These are phyloP conservation scores for Amphiprion ocellaris DNA, from an alignment of 2,113 vertebrate genomes.

Conservation along the genomic window DNA sequence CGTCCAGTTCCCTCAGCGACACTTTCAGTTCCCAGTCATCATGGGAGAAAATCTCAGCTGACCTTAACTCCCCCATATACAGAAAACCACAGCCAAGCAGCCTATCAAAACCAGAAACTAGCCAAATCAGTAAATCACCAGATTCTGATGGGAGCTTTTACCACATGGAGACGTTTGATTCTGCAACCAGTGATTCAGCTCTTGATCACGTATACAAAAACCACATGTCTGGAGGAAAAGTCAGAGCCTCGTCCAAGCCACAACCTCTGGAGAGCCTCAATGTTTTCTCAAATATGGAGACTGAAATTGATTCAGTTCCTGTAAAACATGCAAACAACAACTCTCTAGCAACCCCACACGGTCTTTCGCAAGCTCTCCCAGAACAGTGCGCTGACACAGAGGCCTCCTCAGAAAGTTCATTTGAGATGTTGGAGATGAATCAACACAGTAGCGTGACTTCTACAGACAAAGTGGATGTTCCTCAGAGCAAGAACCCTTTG, in stretches of 20 bases:
- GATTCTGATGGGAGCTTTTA: slow-evolving; percentile 56
- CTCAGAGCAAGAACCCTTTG: slow-evolving; percentile 48
- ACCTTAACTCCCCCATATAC: slow-evolving; percentile 18
- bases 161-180: slow-evolving; percentile 46
- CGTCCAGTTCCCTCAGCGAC: slow-evolving; percentile 61
- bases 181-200: slow-evolving; percentile 18
- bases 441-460: neutral
- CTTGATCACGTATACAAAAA: neutral
- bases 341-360: slow-evolving; percentile 3
- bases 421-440: slow-evolving; percentile 58
- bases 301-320: slow-evolving; percentile 5
- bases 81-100: slow-evolving; percentile 17
- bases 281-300: neutral
- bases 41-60: slow-evolving; percentile 79
- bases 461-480: neutral
- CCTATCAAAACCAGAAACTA: slow-evolving; percentile 24
- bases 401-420: slow-evolving; percentile 60
- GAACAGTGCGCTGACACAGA: slow-evolving; percentile 52
- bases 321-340: neutral
- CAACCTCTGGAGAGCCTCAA: slow-evolving; percentile 8
- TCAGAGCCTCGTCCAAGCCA: neutral
- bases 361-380: neutral
- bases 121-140: slow-evolving; percentile 20
- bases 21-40: slow-evolving; percentile 81
- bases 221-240: neutral